Evolutionary conservation across 2,888 invertebrate species (phyloP).

Genomic region (Pecten maximus): DNA sequence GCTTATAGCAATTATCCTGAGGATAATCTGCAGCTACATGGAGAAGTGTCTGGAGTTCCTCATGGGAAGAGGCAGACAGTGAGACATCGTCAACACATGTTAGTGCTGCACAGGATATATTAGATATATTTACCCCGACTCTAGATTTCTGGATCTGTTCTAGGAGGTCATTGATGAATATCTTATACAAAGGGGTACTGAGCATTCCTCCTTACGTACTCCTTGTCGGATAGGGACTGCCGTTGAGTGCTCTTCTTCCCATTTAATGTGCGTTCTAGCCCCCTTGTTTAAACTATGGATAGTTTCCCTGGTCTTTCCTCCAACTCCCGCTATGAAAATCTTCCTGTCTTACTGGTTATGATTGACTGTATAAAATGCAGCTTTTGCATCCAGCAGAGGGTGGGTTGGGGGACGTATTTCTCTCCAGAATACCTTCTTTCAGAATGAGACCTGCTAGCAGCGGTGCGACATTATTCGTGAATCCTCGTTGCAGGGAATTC

Average conservation of each 20-base stretch:
- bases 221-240: neutral
- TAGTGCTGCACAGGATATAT: neutral
- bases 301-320: neutral
- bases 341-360: neutral
- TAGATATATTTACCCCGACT: neutral
- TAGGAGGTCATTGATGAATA: neutral
- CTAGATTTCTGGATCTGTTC: neutral
- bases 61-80: no score
- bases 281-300: neutral
- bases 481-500: neutral
- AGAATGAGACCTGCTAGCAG: no score
- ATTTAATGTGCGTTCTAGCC: neutral
- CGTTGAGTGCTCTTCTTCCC: neutral
- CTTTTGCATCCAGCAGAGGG: neutral
- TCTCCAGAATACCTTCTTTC: neutral
- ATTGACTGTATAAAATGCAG: neutral
- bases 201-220: conserved; percentile 26
- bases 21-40: no score
- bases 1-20: no score
- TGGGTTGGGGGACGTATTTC: neutral
- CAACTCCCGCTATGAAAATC: neutral
- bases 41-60: no score
- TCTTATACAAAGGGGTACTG: neutral
- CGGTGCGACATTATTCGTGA: neutral
- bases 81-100: conserved; percentile 39